phyloP scores from a whole-genome alignment of 2,797 vertebrate species.

The Melanotaenia parkinsoni region DNA sequence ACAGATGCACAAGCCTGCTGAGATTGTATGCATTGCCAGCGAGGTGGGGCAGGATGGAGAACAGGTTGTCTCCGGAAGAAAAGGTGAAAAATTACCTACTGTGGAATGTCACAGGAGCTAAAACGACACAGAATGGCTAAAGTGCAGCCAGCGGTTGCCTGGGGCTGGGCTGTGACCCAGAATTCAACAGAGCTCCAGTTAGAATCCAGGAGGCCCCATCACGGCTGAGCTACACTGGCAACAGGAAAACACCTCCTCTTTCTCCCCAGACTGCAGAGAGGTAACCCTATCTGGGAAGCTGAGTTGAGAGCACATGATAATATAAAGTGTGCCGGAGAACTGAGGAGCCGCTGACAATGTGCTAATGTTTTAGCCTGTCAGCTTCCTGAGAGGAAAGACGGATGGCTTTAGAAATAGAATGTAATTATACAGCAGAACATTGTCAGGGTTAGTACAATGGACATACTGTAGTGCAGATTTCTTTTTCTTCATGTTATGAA shows the following conservation, averaged over 20 bases:
- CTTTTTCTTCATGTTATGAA: conserved; percentile 24
- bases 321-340: conserved; percentile 65
- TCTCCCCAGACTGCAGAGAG: conserved; percentile 44
- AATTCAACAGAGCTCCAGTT: conserved; percentile 64
- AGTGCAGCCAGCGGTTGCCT: conserved; percentile 57
- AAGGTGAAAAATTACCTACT: conserved; percentile 60
- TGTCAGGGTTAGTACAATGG: conserved; percentile 65
- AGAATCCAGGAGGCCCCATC: conserved; percentile 57
- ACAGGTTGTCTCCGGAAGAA: conserved; percentile 60
- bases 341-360: conserved; percentile 71
- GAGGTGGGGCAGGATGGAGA: conserved; percentile 49
- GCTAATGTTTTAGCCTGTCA: conserved; percentile 78
- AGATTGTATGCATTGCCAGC: conserved; percentile 26
- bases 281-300: conserved; percentile 65
- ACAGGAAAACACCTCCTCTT: conserved; percentile 62
- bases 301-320: conserved; percentile 50
- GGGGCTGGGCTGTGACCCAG: conserved; percentile 68
- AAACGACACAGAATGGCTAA: conserved; percentile 48
- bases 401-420: conserved; percentile 74
- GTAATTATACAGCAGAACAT: conserved; percentile 71
- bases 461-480: conserved; percentile 38
- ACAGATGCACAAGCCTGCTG: conserved; percentile 45
- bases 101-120: conserved; percentile 42
- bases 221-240: conserved; percentile 51
- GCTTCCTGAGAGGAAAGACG: conserved; percentile 61